These are phyloP conservation scores for Sussaba pulchella DNA, from an alignment of 2,888 invertebrate genomes.

Conservation along the genomic window DNA sequence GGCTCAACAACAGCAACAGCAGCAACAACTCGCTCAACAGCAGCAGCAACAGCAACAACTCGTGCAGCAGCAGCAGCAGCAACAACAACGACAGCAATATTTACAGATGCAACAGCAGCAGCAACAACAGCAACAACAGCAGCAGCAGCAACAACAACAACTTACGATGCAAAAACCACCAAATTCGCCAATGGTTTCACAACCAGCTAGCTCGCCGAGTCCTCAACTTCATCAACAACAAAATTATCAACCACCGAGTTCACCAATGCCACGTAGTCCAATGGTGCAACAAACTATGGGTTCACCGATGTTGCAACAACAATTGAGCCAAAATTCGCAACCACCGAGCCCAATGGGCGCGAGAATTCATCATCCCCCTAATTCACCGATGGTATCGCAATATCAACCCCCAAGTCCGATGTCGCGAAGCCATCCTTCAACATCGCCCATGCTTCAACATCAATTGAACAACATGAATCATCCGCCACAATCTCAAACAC, in stretches of 20 bases:
- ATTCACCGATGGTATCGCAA: constrained; percentile 82
- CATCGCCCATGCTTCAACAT: constrained; percentile 85
- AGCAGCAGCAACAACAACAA: constrained; percentile 82
- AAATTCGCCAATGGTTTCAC: constrained; percentile 83
- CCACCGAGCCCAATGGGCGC: constrained; percentile 83
- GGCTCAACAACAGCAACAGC: constrained; percentile 72
- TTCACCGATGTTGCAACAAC: constrained; percentile 84
- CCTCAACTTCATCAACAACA: constrained; percentile 83
- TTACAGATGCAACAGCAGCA: constrained; percentile 72
- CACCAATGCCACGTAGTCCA: constrained; percentile 84
- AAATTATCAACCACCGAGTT: constrained; percentile 85
- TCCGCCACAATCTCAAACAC: constrained; percentile 83
- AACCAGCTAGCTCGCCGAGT: constrained; percentile 82
- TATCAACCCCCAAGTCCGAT: constrained; percentile 84
- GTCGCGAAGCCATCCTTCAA: constrained; percentile 80
- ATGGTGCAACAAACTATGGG: constrained; percentile 82
- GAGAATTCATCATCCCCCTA: constrained; percentile 81
- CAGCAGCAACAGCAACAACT: constrained; percentile 83
- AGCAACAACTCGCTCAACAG: constrained; percentile 75
- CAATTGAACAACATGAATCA: constrained; percentile 84
- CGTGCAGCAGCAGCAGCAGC: constrained; percentile 70
- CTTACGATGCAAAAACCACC: constrained; percentile 84
- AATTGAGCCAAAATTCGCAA: constrained; percentile 81
- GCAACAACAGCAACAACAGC: constrained; percentile 80
- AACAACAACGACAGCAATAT: constrained; percentile 73